Base-by-base conservation (phyloP, 2,113 vertebrate genomes). In the Epinephelus lanceolatus region DNA sequence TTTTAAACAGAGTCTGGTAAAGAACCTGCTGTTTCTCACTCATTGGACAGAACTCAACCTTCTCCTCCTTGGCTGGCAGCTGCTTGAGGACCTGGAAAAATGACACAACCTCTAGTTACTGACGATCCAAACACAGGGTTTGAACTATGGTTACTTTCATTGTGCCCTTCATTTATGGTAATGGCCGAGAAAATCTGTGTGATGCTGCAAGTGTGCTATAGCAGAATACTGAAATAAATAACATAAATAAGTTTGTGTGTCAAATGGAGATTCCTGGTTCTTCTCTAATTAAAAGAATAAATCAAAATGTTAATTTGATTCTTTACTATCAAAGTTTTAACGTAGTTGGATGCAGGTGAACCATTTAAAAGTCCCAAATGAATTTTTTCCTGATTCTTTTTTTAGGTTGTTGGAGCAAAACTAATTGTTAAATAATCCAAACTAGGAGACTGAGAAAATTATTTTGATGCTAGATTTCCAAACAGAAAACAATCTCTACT, bases 41-140 rank as follows among this genome's bases (percentile, higher is more conserved):
- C 98, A 99, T 97, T 21, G 94, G 68, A 91, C 98, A 99, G 70
- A 94, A 90, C 56, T 98, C 96, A 19, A 97, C 71, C 5, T 85
- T 93, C 73, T 98, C 97, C 86, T 96, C 96, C 86, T 99, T 99
- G 17, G 95, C 95, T 71, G 98, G 98, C 30, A 99, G 95, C 21
- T 98, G 97, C 83, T 98, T 96, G 72, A 99, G 96, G 27, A 99
- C 98, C 98, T 99, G 91, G 3, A 45, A 8, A 30, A 76, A 27
- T 6, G 3, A 3, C 49, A 33, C 83, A 13, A 60, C 5, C 1
- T 40, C 33, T 14, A 37, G 7, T 51, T 61, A 63, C 21, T 69
- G 63, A 37, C 5, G 33, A 37, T 37, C 33, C 6, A 7, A 6
- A 30, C 13, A 42, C 14, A 40, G 14, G 6, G 14, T 63, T 56